Percentiles rank a stretch among this genome's conserved stretches.
phyloP scores from a whole-genome alignment of 2,888 invertebrate species.

The Salticus scenicus region DNA sequence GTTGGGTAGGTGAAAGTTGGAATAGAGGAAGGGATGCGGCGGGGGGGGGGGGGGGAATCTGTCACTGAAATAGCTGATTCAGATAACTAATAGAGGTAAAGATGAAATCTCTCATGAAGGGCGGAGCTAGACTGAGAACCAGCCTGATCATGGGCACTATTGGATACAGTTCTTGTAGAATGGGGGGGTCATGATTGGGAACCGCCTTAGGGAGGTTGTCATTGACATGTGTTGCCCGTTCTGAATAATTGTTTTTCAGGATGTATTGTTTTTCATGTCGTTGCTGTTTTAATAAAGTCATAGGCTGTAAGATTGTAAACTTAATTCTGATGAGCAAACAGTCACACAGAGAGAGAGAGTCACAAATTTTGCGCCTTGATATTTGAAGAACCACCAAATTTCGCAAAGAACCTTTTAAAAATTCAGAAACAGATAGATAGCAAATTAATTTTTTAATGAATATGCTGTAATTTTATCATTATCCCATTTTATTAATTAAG shows the following conservation, averaged over 20 bases:
- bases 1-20: constrained; percentile 5
- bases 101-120: background rate
- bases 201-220: constrained; percentile 37
- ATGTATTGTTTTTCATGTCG: too few species aligned
- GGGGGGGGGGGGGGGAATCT: background rate
- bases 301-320: too few species aligned
- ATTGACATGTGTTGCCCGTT: background rate
- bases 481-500: too few species aligned
- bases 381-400: too few species aligned
- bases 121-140: constrained; percentile 31
- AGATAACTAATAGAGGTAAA: constrained; percentile 46
- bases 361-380: too few species aligned
- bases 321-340: too few species aligned
- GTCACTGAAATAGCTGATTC: constrained; percentile 27
- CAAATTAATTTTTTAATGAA: too few species aligned
- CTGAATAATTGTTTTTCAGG: background rate
- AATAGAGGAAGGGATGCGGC: constrained; percentile 20
- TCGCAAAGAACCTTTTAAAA: too few species aligned
- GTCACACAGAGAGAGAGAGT: too few species aligned
- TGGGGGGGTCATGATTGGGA: constrained; percentile 32
- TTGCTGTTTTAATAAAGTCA: too few species aligned
- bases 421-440: too few species aligned
- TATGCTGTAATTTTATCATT: too few species aligned
- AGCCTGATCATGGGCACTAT: constrained; percentile 35
- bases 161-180: constrained; percentile 36